phyloP scores from a whole-genome alignment of 1,140 invertebrate species.

The Epicauta chinensis region DNA sequence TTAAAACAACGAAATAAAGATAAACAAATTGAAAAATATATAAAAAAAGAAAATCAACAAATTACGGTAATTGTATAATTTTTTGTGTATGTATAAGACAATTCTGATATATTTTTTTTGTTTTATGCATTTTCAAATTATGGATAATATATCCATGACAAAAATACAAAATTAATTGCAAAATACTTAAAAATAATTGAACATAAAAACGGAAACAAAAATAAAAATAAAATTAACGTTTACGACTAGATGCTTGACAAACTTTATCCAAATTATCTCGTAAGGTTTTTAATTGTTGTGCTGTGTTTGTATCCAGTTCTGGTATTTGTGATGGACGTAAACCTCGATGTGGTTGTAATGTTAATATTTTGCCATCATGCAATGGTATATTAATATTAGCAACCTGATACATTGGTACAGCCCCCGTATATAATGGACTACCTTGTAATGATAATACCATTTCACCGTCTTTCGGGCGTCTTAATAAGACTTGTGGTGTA shows the following conservation, averaged over 20 bases:
- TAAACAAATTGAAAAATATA: constrained; percentile 49
- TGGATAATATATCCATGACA: constrained; percentile 1
- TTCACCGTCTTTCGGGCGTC: constrained; percentile 56
- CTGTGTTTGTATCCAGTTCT: constrained; percentile 46
- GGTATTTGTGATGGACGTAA: constrained; percentile 50
- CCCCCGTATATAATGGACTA: constrained; percentile 55
- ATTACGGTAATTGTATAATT: constrained; percentile 41
- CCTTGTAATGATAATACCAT: constrained; percentile 62
- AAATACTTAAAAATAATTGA: background rate
- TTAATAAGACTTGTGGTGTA: constrained; percentile 52
- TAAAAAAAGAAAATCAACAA: constrained; percentile 53
- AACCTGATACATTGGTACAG: constrained; percentile 43
- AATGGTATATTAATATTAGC: constrained; percentile 59
- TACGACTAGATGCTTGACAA: constrained; percentile 8
- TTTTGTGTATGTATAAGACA: background rate
- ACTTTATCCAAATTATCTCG: constrained; percentile 53
- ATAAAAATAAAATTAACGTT: background rate
- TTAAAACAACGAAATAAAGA: constrained; percentile 52
- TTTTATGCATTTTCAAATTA: background rate
- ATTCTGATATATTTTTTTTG: background rate
- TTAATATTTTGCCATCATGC: constrained; percentile 54
- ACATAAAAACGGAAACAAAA: background rate
- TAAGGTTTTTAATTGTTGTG: constrained; percentile 49
- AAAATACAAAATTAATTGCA: background rate
- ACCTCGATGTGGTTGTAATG: constrained; percentile 50